Conservation (phyloP, 2,888 invertebrate genomes). For the Bugulina stolonifera region DNA sequence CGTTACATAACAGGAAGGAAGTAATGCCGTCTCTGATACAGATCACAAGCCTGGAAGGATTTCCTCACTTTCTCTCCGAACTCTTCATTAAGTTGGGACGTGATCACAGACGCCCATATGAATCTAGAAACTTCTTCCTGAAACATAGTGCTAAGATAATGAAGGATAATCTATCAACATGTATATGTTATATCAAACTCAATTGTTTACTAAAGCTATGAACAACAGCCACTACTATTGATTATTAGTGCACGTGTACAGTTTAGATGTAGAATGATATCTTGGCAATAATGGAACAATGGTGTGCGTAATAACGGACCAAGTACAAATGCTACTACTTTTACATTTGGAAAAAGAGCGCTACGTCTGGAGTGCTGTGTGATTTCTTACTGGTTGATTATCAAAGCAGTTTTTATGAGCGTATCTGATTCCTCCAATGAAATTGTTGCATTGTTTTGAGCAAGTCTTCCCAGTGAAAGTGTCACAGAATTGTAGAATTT, state of each 20-base stretch:
- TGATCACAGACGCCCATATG: neutral
- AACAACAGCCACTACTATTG: no score
- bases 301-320: no score
- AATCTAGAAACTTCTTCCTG: conserved; percentile 3
- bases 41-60: neutral
- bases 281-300: no score
- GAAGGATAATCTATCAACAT: no score
- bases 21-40: neutral
- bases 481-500: conserved; percentile 1
- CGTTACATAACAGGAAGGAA: neutral
- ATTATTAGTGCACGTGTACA: no score
- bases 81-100: neutral
- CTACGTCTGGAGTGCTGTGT: neutral
- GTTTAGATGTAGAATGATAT: no score
- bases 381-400: conserved; percentile 15
- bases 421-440: neutral
- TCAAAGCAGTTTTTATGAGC: conserved; percentile 1
- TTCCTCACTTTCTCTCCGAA: neutral
- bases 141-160: no score
- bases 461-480: neutral
- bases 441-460: neutral
- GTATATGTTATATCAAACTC: no score
- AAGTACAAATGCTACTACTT: no score
- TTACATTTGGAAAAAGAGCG: neutral
- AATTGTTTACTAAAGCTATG: no score